Base-by-base conservation (phyloP, 2,888 invertebrate genomes). In the Cephus spinipes region DNA sequence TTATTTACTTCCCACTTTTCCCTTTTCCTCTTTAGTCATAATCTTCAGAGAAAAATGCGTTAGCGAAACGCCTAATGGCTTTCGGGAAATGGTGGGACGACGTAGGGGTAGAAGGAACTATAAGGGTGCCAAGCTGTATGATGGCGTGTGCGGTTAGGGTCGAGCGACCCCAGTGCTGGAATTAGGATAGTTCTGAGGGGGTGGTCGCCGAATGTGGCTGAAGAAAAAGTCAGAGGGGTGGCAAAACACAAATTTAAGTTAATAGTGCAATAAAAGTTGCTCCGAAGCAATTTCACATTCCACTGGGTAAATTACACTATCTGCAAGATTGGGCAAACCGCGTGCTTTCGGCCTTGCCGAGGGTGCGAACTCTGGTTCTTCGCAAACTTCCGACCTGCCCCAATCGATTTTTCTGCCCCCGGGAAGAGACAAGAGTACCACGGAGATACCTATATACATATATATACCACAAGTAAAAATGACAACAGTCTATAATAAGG, bases 201-300 rank as follows among this genome's bases (percentile, higher is more conserved):
- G 75, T 12, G 32, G 31, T 55, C 32, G 71, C 71, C 32, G 69
- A 69, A 33, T 68, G 32, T 73, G 34, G 30, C n/a, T 15, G 11
- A 12, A 31, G 36, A 76, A 40, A 71, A 34, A 36, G 77, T 68
- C 36, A 76, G 76, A 74, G 75, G 69, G 69, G 36, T 68, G 79
- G 77, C 68, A 68, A 77, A 74, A 77, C 74, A 77, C 79, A 79
- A 80, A 81, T 80, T 80, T 77, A 79, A 82, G 80, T 79, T 84
- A 84, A 86, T 82, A 82, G 81, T 78, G 81, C 79, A 79, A 84
- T 78, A 80, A 84, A 86, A 83, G 79, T 81, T 80, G 77, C 76
- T 79, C 78, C 78, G 77, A 80, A 83, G 85, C 83, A 85, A 87
- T 86, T 84, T 86, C 83, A 80, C 84, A 85, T 86, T 86, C 83